A percentile compares a stretch with the other conserved stretches of the same genome.
phyloP scores from a whole-genome alignment of 2,888 invertebrate genomes.

The Dorcus hopei region DNA sequence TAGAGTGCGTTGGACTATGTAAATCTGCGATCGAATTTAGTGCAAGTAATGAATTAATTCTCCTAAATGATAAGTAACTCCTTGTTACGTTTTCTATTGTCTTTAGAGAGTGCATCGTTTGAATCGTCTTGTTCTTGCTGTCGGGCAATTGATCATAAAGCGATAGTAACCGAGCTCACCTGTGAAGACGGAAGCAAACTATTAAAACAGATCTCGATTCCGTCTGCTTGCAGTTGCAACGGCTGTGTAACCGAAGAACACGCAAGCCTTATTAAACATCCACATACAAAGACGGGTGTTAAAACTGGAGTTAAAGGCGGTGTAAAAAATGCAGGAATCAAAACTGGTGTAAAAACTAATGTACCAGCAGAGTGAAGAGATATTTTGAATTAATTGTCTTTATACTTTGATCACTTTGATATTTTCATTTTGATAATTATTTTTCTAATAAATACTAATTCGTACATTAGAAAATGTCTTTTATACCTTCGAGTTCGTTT shows the following conservation, averaged over 20 bases:
- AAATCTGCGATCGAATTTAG: slow-evolving; percentile 68
- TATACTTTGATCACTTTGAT: too few relatives aligned
- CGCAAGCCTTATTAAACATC: neutral
- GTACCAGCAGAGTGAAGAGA: too few relatives aligned
- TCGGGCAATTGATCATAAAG: slow-evolving; percentile 36
- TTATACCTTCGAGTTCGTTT: too few relatives aligned
- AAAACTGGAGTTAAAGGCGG: neutral
- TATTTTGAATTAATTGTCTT: too few relatives aligned
- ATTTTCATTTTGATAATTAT: too few relatives aligned
- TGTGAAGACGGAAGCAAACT: slow-evolving; percentile 43
- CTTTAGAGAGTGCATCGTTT: slow-evolving; percentile 55
- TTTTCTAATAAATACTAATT: too few relatives aligned
- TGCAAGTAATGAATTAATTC: slow-evolving; percentile 53
- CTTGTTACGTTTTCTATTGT: neutral
- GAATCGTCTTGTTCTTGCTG: slow-evolving; percentile 59
- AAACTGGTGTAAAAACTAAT: too few relatives aligned
- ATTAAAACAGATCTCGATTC: slow-evolving; percentile 42
- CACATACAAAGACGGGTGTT: neutral
- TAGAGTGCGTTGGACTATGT: slow-evolving; percentile 70
- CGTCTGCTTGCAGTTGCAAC: slow-evolving; percentile 44
- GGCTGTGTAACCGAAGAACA: slow-evolving; percentile 28
- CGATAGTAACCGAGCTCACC: slow-evolving; percentile 39
- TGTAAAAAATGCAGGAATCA: too few relatives aligned
- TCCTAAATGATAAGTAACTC: neutral
- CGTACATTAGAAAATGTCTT: too few relatives aligned